These are phyloP conservation scores for Onychostruthus taczanowskii DNA, from an alignment of 2,113 vertebrate genomes.

Conservation along the genomic window DNA sequence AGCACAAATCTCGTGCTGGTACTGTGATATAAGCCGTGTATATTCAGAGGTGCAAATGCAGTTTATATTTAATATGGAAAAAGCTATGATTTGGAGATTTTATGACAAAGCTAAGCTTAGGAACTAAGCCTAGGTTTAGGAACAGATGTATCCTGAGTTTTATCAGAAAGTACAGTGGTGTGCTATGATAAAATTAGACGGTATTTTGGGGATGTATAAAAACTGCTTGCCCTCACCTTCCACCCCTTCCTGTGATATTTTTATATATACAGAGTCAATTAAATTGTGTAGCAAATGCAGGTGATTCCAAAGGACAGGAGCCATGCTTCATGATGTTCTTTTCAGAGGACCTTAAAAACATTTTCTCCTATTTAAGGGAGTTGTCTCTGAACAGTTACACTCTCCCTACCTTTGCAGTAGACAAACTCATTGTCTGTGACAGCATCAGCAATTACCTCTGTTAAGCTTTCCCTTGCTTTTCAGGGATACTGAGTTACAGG, in stretches of 20 bases:
- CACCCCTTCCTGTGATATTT: background rate
- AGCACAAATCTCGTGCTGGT: background rate
- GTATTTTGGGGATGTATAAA: background rate
- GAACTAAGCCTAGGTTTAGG: background rate
- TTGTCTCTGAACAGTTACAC: background rate
- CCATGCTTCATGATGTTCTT: background rate
- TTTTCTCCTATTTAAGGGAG: background rate
- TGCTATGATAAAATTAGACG: background rate
- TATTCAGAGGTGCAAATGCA: background rate
- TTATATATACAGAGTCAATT: background rate
- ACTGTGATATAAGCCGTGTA: background rate
- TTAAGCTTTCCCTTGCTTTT: background rate
- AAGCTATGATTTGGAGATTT: background rate
- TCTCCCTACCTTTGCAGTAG: background rate
- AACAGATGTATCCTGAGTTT: background rate
- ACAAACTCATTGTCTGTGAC: background rate
- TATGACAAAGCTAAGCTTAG: background rate
- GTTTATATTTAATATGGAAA: constrained; percentile 3
- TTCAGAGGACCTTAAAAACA: background rate
- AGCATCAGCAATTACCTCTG: background rate
- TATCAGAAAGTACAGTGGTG: background rate
- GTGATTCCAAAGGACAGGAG: background rate
- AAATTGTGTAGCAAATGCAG: background rate
- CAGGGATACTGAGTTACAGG: background rate
- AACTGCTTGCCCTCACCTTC: background rate